Evolutionary conservation across 1,140 invertebrate species (phyloP).

Genomic region (Euwallacea fornicatus): DNA sequence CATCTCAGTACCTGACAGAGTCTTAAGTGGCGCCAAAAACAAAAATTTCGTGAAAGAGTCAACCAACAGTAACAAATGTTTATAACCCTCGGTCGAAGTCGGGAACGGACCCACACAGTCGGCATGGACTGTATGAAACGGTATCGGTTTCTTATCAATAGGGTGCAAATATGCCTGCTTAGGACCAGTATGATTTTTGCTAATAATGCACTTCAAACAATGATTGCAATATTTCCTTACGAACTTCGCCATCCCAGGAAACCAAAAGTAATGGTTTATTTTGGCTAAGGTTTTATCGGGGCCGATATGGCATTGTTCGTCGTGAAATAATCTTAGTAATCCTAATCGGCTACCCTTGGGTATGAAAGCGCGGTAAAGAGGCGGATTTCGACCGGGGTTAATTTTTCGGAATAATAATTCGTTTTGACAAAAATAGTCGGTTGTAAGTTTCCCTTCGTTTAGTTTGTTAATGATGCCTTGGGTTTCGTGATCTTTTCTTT

Average conservation of each 20-base stretch:
- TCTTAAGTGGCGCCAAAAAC: constrained; percentile 1
- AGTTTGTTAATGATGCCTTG: background rate
- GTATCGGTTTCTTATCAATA: no score
- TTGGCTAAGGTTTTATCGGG: constrained; percentile 24
- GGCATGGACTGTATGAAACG: no score
- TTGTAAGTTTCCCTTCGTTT: background rate
- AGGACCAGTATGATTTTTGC: no score
- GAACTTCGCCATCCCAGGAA: constrained; percentile 24
- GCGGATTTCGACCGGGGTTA: background rate
- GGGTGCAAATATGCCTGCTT: no score
- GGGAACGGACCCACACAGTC: no score
- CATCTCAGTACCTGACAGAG: constrained; percentile 2
- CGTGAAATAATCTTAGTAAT: no score
- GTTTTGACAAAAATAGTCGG: background rate
- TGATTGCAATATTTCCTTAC: constrained; percentile 22
- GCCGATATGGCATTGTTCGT: no score
- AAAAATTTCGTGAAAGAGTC: no score
- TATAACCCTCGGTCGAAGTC: no score
- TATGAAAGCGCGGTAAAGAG: constrained; percentile 9
- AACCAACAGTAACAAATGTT: no score
- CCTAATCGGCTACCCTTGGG: constrained; percentile 22
- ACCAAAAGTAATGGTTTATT: no score
- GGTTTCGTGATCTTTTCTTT: constrained; percentile 26
- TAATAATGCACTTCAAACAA: constrained; percentile 25
- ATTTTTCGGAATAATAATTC: background rate